These are phyloP conservation scores for Drosophila punjabiensis DNA, from an alignment of 1,140 invertebrate genomes.

Conservation along the genomic window DNA sequence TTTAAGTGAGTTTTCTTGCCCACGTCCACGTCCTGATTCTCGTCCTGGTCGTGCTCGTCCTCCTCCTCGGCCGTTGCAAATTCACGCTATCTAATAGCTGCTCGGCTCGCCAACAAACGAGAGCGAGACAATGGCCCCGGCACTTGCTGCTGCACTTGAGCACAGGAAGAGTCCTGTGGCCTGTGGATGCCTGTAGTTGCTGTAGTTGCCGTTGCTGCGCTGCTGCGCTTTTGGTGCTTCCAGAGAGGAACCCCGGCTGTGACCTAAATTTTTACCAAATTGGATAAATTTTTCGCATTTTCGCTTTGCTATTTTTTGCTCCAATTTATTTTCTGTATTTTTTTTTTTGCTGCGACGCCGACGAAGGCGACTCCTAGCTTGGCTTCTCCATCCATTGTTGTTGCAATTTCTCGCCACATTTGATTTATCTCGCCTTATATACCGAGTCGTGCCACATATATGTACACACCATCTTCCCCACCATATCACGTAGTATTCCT, in stretches of 20 bases:
- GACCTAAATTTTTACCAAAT: conserved; percentile 85
- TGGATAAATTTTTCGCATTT: conserved; percentile 85
- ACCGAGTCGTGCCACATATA: conserved; percentile 46
- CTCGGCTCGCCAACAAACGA: conserved; percentile 44
- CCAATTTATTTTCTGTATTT: conserved; percentile 37
- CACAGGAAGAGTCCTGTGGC: conserved; percentile 64
- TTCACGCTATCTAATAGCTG: conserved; percentile 59
- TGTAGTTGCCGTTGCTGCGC: conserved; percentile 51
- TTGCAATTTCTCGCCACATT: conserved; percentile 84
- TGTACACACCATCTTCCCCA: conserved; percentile 49
- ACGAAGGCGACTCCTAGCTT: conserved; percentile 42
- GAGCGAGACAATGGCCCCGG: conserved; percentile 73
- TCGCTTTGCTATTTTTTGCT: conserved; percentile 55
- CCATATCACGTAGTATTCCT: conserved; percentile 59
- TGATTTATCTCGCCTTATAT: conserved; percentile 82
- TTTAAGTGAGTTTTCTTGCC: conserved; percentile 40
- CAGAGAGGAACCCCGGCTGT: conserved; percentile 67
- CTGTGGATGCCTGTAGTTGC: conserved; percentile 37
- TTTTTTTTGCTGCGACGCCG: conserved; percentile 37
- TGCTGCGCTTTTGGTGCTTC: conserved; percentile 73
- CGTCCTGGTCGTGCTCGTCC: not conserved
- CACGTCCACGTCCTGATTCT: conserved; percentile 6
- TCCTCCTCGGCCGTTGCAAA: conserved; percentile 38
- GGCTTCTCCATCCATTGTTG: conserved; percentile 57
- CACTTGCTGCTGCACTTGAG: conserved; percentile 79